Base-by-base conservation (phyloP, 1,140 invertebrate genomes). In the Halyomorpha halys region DNA sequence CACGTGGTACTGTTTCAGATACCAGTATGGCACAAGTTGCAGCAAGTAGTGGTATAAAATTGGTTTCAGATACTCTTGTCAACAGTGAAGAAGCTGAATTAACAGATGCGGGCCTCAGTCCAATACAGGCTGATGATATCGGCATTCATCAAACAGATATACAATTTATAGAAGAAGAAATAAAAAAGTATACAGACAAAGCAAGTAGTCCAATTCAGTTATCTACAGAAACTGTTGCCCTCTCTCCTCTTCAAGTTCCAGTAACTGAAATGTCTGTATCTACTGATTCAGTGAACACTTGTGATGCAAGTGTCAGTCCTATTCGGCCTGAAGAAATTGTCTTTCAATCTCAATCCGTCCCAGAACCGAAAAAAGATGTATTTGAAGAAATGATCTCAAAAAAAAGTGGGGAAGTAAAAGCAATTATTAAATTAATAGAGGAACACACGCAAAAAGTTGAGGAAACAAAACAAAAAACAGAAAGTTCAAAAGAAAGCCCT, bases 21-120 rank as follows among this genome's bases (percentile, higher is more conserved):
- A 79, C 76, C 13, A 78, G 76, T 69, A 72, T 76, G 30, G 69
- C 72, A 65, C 69, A 65, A 69, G 69, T 65, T 66, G 53, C 53
- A 16, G 71, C 65, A 68, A 65, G 64, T 61, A 64, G 64, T 44
- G 64, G 59, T 23, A 47, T 65, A 5, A 65, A 65, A 53, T 60
- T 76, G 44, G 75, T 78, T 64, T 75, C 77, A 15, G 80, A 80
- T 69, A 78, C 74, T 63, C 72, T 77, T 60, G 73, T 73, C 11
- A 76, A 78, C 66, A 69, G 71, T 21, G 77, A 78, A 72, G 78
- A 80, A 68, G 71, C 71, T 18, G 78, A 80, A 72, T 71, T 78
- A 23, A 80, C 79, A 15, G 79, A 81, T 71, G 78, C 78, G 15
- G 78, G 76, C 11, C 67, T 80, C 45, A 80, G 78, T 70, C 78